These are phyloP conservation scores for Amphipyra tragopoginis DNA, from an alignment of 2,888 invertebrate species.

Conservation along the genomic window DNA sequence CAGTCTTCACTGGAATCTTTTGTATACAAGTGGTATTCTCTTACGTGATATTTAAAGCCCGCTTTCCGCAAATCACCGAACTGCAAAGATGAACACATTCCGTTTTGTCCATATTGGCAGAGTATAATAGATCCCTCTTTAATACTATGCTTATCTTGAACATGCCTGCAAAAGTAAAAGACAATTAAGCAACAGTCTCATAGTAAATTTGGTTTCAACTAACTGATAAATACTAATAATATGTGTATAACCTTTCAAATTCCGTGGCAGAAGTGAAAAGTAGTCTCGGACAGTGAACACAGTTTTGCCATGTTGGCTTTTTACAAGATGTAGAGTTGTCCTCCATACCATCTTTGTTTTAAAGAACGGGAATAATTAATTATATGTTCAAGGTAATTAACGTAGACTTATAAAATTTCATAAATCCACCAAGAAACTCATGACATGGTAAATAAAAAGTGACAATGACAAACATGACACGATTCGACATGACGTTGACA, in stretches of 20 bases:
- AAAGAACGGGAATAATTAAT: slow-evolving; percentile 41
- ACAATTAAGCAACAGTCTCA: slow-evolving; percentile 8
- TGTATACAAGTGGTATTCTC: slow-evolving; percentile 90
- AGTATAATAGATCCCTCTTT: slow-evolving; percentile 96
- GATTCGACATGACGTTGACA: slow-evolving; percentile 1
- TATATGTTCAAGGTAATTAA: slow-evolving; percentile 39
- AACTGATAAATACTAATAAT: slow-evolving; percentile 26
- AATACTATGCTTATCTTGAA: slow-evolving; percentile 94
- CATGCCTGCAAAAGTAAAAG: slow-evolving; percentile 90
- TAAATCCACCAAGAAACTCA: slow-evolving; percentile 60
- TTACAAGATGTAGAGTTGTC: slow-evolving; percentile 76
- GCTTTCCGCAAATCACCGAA: slow-evolving; percentile 96
- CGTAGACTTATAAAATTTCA: slow-evolving; percentile 36
- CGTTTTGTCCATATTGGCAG: slow-evolving; percentile 96
- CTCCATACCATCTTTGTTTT: slow-evolving; percentile 87
- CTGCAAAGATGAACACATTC: slow-evolving; percentile 96
- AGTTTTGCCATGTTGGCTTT: slow-evolving; percentile 90
- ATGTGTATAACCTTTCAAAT: slow-evolving; percentile 89
- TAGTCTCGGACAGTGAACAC: slow-evolving; percentile 91
- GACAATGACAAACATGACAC: slow-evolving; percentile 29
- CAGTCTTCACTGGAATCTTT: slow-evolving; percentile 90
- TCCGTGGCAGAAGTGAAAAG: slow-evolving; percentile 89
- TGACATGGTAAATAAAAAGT: slow-evolving; percentile 59
- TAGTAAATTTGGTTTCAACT: slow-evolving; percentile 1
- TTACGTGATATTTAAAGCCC: slow-evolving; percentile 96